Conservation (phyloP, 1,140 invertebrate genomes). For the Pomacea maculata region DNA sequence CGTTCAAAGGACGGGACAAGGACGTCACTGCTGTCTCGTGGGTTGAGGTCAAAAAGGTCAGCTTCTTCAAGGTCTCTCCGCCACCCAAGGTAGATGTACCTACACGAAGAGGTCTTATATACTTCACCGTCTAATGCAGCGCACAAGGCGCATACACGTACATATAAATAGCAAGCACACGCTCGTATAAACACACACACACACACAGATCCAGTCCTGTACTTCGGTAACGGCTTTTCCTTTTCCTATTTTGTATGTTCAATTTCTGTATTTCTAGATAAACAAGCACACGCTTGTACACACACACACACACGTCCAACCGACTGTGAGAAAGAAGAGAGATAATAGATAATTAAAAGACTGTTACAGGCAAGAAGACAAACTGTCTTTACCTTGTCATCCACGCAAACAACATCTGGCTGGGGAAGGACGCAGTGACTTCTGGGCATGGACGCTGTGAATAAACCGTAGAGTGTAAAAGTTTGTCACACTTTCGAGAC, state of each 20-base stretch:
- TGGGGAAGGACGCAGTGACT: conserved; percentile 83
- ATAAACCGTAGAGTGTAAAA: neutral
- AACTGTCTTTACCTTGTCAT: conserved; percentile 73
- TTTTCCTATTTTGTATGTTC: too few relatives aligned
- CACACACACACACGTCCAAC: too few relatives aligned
- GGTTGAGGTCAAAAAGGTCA: conserved; percentile 91
- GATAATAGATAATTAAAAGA: too few relatives aligned
- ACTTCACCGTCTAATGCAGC: too few relatives aligned
- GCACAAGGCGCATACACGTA: too few relatives aligned
- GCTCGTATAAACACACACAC: neutral
- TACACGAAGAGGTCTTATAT: conserved; percentile 17
- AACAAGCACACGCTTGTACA: too few relatives aligned
- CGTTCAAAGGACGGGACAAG: conserved; percentile 87
- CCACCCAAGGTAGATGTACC: conserved; percentile 82
- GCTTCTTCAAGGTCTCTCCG: conserved; percentile 79
- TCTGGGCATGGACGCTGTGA: conserved; percentile 88
- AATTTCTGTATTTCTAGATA: too few relatives aligned
- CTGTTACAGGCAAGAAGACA: too few relatives aligned
- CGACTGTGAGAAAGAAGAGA: too few relatives aligned
- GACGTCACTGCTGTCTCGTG: conserved; percentile 80
- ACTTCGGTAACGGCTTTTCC: too few relatives aligned
- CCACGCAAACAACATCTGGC: conserved; percentile 88
- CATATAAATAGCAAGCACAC: neutral
- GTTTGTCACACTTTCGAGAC: too few relatives aligned
- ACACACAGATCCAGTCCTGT: neutral